A percentile compares a stretch with the other conserved stretches of the same genome.
These are phyloP conservation scores for Siniperca scherzeri DNA, from an alignment of 2,797 vertebrate species.

Conservation along the genomic window DNA sequence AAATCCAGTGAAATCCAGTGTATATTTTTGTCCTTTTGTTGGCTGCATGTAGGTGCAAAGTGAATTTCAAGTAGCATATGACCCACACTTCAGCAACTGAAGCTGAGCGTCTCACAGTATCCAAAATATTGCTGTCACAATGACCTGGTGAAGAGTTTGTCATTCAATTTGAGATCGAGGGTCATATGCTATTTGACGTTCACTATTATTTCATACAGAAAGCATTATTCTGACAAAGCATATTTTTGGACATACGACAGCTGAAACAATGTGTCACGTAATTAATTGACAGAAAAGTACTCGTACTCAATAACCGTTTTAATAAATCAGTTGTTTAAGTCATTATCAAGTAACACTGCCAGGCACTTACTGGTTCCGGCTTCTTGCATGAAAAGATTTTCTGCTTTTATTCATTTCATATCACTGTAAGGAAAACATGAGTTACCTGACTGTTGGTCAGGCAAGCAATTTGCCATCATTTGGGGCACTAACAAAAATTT, in stretches of 20 bases:
- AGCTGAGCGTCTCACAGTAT: neutral
- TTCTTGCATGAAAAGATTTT: neutral
- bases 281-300: neutral
- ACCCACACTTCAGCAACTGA: neutral
- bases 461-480: neutral
- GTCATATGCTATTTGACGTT: neutral
- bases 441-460: too few relatives aligned
- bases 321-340: neutral
- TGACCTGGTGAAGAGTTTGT: neutral
- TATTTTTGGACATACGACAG: neutral
- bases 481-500: neutral
- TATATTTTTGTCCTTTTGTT: neutral
- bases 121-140: neutral
- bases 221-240: neutral
- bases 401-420: neutral
- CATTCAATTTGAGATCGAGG: neutral
- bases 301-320: neutral
- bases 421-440: neutral
- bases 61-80: neutral
- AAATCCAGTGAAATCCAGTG: neutral
- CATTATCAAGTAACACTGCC: neutral
- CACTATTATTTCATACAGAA: neutral
- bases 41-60: neutral
- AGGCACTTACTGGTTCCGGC: neutral
- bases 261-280: neutral